Conservation (phyloP, 2,797 vertebrate species). For the Myioborus miniatus region DNA sequence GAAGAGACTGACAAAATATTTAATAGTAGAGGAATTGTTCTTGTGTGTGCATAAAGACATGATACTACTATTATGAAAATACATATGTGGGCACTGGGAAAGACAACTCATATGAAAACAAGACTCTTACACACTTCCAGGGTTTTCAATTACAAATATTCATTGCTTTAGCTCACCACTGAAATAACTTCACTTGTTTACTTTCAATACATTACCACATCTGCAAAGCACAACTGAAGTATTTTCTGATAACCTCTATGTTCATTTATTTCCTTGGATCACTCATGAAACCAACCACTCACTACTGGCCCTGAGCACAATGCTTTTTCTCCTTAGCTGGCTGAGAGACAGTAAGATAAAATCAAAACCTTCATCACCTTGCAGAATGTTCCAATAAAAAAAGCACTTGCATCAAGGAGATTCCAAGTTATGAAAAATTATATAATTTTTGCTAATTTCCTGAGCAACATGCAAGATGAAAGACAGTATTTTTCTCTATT, state of each 20-base stretch:
- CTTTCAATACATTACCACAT: neutral
- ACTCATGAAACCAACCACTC: neutral
- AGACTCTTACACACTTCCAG: neutral
- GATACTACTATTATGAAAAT: neutral
- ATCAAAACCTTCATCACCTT: neutral
- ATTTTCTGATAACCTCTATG: neutral
- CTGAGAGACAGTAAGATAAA: neutral
- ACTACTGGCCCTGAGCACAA: accelerated
- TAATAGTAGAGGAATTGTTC: neutral
- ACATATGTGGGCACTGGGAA: neutral
- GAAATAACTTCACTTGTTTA: neutral
- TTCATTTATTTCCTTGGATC: neutral
- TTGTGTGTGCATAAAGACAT: neutral
- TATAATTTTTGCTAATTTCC: neutral
- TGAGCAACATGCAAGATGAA: neutral
- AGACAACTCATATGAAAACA: neutral
- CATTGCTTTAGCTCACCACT: neutral
- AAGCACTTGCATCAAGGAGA: accelerated
- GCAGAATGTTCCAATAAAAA: neutral
- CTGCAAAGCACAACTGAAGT: neutral
- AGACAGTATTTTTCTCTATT: neutral
- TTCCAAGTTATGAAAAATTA: neutral
- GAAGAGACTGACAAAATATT: neutral
- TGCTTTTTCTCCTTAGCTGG: neutral
- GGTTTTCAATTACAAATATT: neutral